phyloP scores from a whole-genome alignment of 2,797 vertebrate species.

The Bufotes viridis region DNA sequence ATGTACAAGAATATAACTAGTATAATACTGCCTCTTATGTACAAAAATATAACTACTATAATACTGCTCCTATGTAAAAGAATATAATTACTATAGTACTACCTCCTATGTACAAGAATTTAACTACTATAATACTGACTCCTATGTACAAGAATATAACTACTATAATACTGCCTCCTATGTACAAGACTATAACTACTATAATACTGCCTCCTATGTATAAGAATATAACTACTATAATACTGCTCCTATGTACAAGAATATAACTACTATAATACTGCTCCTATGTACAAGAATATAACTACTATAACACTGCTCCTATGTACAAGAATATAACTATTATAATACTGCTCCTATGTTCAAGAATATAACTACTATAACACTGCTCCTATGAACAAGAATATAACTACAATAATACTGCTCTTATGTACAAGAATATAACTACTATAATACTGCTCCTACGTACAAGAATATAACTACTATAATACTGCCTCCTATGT shows the following conservation, averaged over 20 bases:
- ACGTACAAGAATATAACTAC: constrained; percentile 7
- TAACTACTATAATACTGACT: neutral
- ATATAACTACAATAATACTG: neutral
- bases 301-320: neutral
- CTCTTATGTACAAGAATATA: constrained; percentile 6
- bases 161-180: neutral
- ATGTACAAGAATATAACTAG: neutral
- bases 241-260: neutral
- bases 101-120: neutral
- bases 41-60: constrained; percentile 1
- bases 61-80: neutral
- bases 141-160: constrained; percentile 9
- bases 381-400: neutral
- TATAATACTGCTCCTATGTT: neutral
- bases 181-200: neutral
- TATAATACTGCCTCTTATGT: neutral
- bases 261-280: constrained; percentile 8
- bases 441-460: constrained; percentile 1
- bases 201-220: neutral
- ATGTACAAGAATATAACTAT: neutral
- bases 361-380: constrained; percentile 1
- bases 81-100: neutral
- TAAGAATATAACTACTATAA: neutral
- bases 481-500: neutral
- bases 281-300: neutral